phyloP scores from a whole-genome alignment of 2,797 vertebrate genomes.

The Lagodon rhomboides region DNA sequence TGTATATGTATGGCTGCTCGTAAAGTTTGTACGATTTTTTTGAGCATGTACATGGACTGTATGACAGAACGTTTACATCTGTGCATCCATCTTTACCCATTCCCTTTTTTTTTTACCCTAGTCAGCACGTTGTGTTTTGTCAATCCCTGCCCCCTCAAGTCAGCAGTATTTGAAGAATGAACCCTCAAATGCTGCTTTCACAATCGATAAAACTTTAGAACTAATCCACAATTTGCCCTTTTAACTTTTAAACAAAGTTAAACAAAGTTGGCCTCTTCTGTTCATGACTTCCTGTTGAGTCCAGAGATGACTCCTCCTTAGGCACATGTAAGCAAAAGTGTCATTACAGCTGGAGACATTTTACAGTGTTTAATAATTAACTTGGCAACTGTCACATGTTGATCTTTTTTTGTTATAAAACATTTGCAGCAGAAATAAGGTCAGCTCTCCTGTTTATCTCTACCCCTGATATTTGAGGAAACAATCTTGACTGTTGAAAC shows the following conservation, averaged over 20 bases:
- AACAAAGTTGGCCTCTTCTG: background rate
- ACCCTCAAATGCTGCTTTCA: conserved; percentile 1
- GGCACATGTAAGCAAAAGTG: background rate
- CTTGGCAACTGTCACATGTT: background rate
- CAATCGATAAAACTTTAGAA: background rate
- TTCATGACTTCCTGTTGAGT: background rate
- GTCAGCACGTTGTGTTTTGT: background rate
- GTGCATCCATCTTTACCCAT: background rate
- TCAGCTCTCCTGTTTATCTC: background rate
- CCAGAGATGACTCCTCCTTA: background rate
- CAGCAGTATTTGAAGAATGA: conserved; percentile 5
- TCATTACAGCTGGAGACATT: conserved; percentile 16
- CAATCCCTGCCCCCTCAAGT: background rate
- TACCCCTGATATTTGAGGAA: conserved; percentile 2
- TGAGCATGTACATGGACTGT: background rate
- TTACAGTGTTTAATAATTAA: conserved; percentile 9
- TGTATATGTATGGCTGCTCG: background rate
- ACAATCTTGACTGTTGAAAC: background rate
- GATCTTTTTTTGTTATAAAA: background rate
- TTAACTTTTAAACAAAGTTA: background rate
- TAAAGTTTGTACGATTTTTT: background rate
- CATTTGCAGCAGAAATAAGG: conserved; percentile 1
- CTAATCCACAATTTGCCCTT: conserved; percentile 1
- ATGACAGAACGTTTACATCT: background rate
- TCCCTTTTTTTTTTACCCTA: background rate